Percentiles rank a stretch among this genome's conserved stretches.
Evolutionary conservation across 2,888 invertebrate genomes (phyloP).

Genomic region (Prosapia bicincta): DNA sequence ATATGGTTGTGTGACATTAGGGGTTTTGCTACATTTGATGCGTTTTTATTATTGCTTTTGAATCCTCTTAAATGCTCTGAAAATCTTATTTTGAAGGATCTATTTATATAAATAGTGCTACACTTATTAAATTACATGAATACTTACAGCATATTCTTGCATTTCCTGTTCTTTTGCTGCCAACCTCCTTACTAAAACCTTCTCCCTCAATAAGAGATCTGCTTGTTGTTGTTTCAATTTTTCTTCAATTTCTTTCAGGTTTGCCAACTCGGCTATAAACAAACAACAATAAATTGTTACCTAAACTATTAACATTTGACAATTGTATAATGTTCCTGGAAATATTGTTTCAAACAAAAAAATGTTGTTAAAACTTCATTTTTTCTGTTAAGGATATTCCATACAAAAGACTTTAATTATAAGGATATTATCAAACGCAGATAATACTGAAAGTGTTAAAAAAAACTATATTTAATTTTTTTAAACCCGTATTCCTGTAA

Average conservation of each 20-base stretch:
- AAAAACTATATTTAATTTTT: background rate
- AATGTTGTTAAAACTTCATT: too few relatives aligned
- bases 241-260: slow-evolving; percentile 72
- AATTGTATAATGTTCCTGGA: background rate
- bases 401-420: too few relatives aligned
- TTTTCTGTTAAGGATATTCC: too few relatives aligned
- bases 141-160: slow-evolving; percentile 90
- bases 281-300: background rate
- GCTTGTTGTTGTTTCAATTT: slow-evolving; percentile 75
- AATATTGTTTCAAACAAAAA: background rate
- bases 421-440: too few relatives aligned
- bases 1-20: too few relatives aligned
- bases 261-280: slow-evolving; percentile 64
- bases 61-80: too few relatives aligned
- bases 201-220: slow-evolving; percentile 88
- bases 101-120: too few relatives aligned
- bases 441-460: too few relatives aligned
- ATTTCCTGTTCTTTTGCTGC: slow-evolving; percentile 96
- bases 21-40: too few relatives aligned
- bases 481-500: background rate
- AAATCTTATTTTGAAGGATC: too few relatives aligned
- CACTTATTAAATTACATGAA: too few relatives aligned
- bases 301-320: background rate
- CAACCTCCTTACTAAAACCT: slow-evolving; percentile 85
- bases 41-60: too few relatives aligned